Conservation (phyloP, 37 sponge, comb jelly and placozoan genomes). For the Halichondria panicea region DNA sequence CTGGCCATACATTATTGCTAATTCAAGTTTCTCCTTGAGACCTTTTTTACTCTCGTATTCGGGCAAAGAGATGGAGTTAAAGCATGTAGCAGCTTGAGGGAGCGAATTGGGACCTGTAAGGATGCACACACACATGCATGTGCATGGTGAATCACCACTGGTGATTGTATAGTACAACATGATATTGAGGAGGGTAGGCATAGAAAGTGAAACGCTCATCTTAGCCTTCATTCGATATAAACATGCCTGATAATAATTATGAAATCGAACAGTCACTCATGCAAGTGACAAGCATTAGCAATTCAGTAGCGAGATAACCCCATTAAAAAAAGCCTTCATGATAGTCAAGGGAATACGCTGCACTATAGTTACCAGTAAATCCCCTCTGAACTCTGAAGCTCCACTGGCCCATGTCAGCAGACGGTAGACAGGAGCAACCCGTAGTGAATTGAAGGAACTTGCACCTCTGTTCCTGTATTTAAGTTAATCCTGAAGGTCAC, state of each 20-base stretch:
- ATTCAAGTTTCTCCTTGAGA: conserved; percentile 41
- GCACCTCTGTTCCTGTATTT: conserved; percentile 28
- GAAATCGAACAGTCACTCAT: not conserved
- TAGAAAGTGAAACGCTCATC: not conserved
- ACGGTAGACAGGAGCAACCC: conserved; percentile 45
- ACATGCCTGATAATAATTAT: no score
- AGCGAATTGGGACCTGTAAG: conserved; percentile 29
- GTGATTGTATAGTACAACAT: not conserved
- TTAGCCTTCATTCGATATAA: no score
- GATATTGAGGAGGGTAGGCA: not conserved
- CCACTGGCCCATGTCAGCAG: conserved; percentile 31
- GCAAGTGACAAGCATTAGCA: not conserved
- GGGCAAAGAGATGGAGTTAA: conserved; percentile 41
- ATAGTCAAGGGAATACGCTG: not conserved
- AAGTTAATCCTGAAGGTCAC: not conserved
- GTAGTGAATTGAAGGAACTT: conserved; percentile 55
- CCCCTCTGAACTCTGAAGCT: conserved; percentile 11
- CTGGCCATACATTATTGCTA: conserved; percentile 40
- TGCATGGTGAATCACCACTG: not conserved
- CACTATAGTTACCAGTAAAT: not conserved
- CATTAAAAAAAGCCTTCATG: no score
- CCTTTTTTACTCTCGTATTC: conserved; percentile 11
- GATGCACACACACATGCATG: not conserved
- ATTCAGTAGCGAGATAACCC: not conserved
- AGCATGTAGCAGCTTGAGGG: conserved; percentile 65